Conservation (phyloP, 2,888 invertebrate genomes). For the Drepana falcataria region DNA sequence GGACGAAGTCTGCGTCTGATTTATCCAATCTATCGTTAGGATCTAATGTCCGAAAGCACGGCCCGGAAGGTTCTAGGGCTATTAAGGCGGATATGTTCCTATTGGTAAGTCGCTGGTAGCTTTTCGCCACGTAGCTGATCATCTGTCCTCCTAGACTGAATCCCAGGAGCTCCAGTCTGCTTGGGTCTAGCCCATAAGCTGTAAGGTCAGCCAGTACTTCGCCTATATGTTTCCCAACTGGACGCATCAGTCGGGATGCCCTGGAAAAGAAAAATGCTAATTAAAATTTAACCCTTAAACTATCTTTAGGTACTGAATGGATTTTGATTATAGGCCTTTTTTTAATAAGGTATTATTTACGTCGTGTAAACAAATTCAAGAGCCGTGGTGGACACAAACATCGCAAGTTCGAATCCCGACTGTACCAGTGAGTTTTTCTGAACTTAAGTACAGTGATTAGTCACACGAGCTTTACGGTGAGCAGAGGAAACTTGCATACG, state of each 20-base stretch:
- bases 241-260: slow-evolving; percentile 65
- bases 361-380: too few relatives aligned
- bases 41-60: slow-evolving; percentile 55
- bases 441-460: too few relatives aligned
- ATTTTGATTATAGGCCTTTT: too few relatives aligned
- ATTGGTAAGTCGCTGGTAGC: slow-evolving; percentile 54
- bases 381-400: too few relatives aligned
- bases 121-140: slow-evolving; percentile 55
- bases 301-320: too few relatives aligned
- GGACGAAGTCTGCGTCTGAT: slow-evolving; percentile 61
- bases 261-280: slow-evolving; percentile 29
- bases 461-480: too few relatives aligned
- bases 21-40: slow-evolving; percentile 46
- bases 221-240: slow-evolving; percentile 65
- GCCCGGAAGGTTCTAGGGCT: slow-evolving; percentile 64
- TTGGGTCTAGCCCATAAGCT: slow-evolving; percentile 49
- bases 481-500: too few relatives aligned
- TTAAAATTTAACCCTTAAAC: not conserved
- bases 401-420: too few relatives aligned
- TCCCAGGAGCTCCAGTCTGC: slow-evolving; percentile 55
- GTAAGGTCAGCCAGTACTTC: slow-evolving; percentile 53
- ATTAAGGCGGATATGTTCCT: slow-evolving; percentile 59
- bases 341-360: too few relatives aligned
- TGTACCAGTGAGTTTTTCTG: too few relatives aligned
- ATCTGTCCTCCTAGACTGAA: slow-evolving; percentile 69